These are phyloP conservation scores for Aplocera efformata DNA, from an alignment of 2,888 invertebrate species.

Conservation along the genomic window DNA sequence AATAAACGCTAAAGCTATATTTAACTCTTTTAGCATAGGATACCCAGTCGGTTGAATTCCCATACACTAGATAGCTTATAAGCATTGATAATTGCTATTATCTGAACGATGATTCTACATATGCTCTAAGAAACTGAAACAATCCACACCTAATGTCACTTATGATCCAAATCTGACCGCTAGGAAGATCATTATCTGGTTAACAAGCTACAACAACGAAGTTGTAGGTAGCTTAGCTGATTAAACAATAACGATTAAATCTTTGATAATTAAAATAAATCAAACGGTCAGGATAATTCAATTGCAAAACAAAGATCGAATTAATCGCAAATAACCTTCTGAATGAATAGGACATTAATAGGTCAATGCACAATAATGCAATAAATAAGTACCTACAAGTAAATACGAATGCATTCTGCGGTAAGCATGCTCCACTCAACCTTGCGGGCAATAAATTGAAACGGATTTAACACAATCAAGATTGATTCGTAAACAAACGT, in stretches of 20 bases:
- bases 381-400: constrained; percentile 23
- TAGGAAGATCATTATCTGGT: too few relatives aligned
- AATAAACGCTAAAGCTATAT: too few relatives aligned
- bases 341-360: constrained; percentile 22
- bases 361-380: constrained; percentile 26
- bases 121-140: too few relatives aligned
- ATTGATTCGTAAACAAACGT: constrained; percentile 50
- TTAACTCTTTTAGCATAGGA: too few relatives aligned
- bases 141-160: too few relatives aligned
- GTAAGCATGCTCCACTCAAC: constrained; percentile 22
- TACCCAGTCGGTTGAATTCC: too few relatives aligned
- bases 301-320: constrained; percentile 13
- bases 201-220: too few relatives aligned
- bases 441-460: constrained; percentile 25
- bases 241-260: constrained; percentile 4
- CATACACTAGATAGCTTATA: too few relatives aligned
- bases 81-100: too few relatives aligned
- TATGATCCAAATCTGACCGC: too few relatives aligned
- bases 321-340: constrained; percentile 22
- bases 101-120: too few relatives aligned
- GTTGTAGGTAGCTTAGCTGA: too few relatives aligned
- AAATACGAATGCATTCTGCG: constrained; percentile 20
- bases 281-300: constrained; percentile 9
- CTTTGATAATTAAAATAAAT: constrained; percentile 6
- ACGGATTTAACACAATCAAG: constrained; percentile 1